These are phyloP conservation scores for Leptinotarsa undecemlineata DNA, from an alignment of 1,140 invertebrate species.

Conservation along the genomic window DNA sequence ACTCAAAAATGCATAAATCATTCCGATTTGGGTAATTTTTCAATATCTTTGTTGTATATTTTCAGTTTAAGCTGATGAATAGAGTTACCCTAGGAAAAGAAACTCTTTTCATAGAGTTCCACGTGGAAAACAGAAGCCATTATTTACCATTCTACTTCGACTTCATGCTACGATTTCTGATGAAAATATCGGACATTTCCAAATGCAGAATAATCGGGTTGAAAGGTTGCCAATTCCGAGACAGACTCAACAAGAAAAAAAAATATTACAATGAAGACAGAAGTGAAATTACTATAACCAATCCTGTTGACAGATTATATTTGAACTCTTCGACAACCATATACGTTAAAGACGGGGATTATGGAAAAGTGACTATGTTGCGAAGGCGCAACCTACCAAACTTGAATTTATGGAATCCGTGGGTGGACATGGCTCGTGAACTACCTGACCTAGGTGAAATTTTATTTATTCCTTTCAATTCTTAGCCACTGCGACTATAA, in stretches of 20 bases:
- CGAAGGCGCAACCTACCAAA: background rate
- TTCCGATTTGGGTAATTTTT: no score
- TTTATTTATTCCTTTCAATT: background rate
- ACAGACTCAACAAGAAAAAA: background rate
- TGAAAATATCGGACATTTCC: background rate
- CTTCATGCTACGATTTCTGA: background rate
- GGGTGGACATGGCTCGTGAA: background rate
- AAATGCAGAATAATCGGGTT: background rate
- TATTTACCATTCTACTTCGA: background rate
- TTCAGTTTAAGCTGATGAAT: background rate
- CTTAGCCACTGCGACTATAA: no score
- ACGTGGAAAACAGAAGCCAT: background rate
- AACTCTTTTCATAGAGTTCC: background rate
- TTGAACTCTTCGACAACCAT: background rate
- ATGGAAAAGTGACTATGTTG: background rate
- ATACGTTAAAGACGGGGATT: background rate
- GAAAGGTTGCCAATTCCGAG: background rate
- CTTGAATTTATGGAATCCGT: slow-evolving; percentile 12
- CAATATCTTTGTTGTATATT: background rate
- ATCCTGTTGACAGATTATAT: background rate
- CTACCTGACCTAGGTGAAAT: background rate
- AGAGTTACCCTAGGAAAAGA: background rate
- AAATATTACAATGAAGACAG: slow-evolving; percentile 1
- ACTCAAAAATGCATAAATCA: no score
- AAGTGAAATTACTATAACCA: background rate